phyloP scores from a whole-genome alignment of 92 coral and sea anemone species.

The Porites rus region DNA sequence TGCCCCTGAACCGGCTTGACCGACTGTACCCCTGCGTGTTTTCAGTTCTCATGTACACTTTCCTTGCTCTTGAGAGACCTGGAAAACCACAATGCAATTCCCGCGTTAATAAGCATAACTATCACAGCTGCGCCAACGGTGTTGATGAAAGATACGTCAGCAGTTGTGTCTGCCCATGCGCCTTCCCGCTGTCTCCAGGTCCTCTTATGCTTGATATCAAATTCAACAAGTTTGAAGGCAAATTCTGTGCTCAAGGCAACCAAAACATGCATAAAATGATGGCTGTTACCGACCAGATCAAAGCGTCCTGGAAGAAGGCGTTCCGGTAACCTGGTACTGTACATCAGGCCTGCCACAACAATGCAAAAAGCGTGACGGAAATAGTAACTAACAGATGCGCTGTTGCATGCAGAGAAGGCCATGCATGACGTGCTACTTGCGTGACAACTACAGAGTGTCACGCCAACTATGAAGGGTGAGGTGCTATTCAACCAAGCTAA shows the following conservation, averaged over 20 bases:
- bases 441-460: conserved; percentile 51
- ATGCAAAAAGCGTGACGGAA: conserved; percentile 53
- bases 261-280: conserved; percentile 64
- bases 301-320: conserved; percentile 66
- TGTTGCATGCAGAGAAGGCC: conserved; percentile 42
- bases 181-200: neutral
- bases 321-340: conserved; percentile 64
- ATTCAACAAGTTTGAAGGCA: conserved; percentile 53
- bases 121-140: conserved; percentile 31
- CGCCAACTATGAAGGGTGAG: conserved; percentile 52
- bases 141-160: conserved; percentile 10
- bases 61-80: conserved; percentile 8
- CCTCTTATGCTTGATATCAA: conserved; percentile 14
- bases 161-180: conserved; percentile 18
- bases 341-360: conserved; percentile 56
- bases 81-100: conserved; percentile 37
- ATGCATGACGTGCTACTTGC: neutral
- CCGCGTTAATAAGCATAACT: conserved; percentile 32
- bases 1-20: too few relatives aligned
- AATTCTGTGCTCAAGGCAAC: conserved; percentile 57
- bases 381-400: conserved; percentile 32
- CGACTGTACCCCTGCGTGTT: neutral
- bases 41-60: neutral
- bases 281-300: conserved; percentile 70
- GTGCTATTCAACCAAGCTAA: conserved; percentile 47